These are phyloP conservation scores for Charanyca ferruginea DNA, from an alignment of 2,888 invertebrate species.

Conservation along the genomic window DNA sequence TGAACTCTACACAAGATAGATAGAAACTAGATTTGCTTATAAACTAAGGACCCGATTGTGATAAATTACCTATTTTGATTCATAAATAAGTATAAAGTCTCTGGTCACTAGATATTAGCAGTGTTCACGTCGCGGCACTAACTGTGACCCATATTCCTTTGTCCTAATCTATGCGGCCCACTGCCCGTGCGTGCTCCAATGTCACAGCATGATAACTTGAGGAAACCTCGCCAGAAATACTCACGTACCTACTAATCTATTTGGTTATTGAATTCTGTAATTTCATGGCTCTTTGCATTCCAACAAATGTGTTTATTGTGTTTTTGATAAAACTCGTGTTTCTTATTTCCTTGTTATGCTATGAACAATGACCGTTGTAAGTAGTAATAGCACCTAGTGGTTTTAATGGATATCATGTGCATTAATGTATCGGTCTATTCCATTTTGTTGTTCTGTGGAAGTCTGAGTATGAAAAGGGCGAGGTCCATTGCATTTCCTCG, in stretches of 20 bases:
- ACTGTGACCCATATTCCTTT: slow-evolving; percentile 74
- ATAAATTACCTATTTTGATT: slow-evolving; percentile 9
- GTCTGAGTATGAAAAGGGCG: neutral
- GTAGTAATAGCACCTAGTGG: neutral
- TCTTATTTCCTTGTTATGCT: slow-evolving; percentile 38
- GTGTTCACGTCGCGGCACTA: slow-evolving; percentile 66
- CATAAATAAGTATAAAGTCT: slow-evolving; percentile 17
- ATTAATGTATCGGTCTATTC: neutral
- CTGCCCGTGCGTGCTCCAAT: slow-evolving; percentile 70
- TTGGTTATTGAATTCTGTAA: slow-evolving; percentile 49
- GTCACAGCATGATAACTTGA: slow-evolving; percentile 62
- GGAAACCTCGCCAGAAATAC: slow-evolving; percentile 44
- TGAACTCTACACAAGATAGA: neutral
- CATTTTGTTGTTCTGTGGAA: neutral
- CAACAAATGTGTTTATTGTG: slow-evolving; percentile 38
- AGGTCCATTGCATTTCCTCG: neutral
- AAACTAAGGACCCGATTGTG: neutral
- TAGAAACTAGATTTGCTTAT: neutral
- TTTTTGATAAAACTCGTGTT: slow-evolving; percentile 30
- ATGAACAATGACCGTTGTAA: slow-evolving; percentile 10
- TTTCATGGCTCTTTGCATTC: slow-evolving; percentile 38
- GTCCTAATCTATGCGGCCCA: slow-evolving; percentile 79
- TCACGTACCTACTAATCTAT: slow-evolving; percentile 52
- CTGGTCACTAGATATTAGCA: slow-evolving; percentile 2
- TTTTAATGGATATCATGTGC: neutral